A percentile compares a stretch with the other conserved stretches of the same genome.
Evolutionary conservation across 2,888 invertebrate species (phyloP).

Genomic region (Nemurella pictetii): DNA sequence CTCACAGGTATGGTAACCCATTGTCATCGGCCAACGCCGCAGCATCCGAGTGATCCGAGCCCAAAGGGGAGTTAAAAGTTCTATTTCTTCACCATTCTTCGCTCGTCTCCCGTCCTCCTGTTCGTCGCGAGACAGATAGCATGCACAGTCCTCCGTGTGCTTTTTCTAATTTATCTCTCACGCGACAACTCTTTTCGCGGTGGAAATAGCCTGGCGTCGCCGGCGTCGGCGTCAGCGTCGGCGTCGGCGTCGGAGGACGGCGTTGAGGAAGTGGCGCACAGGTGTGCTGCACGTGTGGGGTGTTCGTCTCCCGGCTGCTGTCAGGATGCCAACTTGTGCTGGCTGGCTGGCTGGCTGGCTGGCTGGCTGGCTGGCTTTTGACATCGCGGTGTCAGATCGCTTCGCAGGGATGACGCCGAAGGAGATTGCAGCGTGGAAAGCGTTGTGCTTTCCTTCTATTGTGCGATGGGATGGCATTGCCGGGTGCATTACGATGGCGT

Average conservation of each 20-base stretch:
- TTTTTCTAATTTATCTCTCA: background rate
- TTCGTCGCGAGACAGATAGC: background rate
- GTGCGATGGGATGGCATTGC: too few species aligned
- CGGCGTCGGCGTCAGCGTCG: background rate
- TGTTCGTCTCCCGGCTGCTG: background rate
- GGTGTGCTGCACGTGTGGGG: background rate
- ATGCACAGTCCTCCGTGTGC: background rate
- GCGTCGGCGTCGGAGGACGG: background rate
- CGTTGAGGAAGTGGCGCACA: background rate
- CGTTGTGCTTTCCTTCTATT: too few species aligned
- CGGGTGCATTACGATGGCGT: too few species aligned
- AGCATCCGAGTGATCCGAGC: too few species aligned
- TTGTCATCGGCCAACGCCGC: background rate
- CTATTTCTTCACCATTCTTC: background rate
- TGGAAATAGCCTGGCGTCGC: background rate
- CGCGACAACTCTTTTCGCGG: background rate
- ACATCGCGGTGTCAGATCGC: too few species aligned
- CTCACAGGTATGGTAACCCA: background rate
- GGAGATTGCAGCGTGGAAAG: too few species aligned
- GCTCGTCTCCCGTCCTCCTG: background rate
- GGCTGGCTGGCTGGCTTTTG: too few species aligned
- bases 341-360: background rate
- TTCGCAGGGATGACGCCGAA: too few species aligned
- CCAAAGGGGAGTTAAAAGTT: background rate
- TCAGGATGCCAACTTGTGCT: background rate